phyloP scores from a whole-genome alignment of 2,797 vertebrate genomes.

The Dipus sagitta region DNA sequence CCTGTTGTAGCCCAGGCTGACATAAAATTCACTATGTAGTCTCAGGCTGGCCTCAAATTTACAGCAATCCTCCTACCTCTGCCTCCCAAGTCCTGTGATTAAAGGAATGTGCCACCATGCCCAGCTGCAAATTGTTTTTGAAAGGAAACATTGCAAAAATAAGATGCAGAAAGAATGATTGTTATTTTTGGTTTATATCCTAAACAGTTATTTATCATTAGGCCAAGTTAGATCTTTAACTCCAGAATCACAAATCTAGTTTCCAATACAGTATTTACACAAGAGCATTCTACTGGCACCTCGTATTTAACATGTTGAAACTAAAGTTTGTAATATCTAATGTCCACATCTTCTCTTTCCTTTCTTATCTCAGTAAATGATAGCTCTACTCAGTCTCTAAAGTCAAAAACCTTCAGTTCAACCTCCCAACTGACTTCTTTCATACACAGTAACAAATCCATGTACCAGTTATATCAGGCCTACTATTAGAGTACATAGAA shows the following conservation, averaged over 20 bases:
- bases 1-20: too few species aligned
- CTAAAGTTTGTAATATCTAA: neutral
- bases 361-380: neutral
- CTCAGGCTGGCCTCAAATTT: too few species aligned
- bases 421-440: neutral
- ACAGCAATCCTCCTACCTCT: too few species aligned
- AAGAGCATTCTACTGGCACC: neutral
- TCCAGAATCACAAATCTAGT: neutral
- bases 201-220: neutral
- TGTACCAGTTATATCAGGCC: neutral
- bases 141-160: neutral
- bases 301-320: neutral
- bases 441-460: neutral
- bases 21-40: too few species aligned
- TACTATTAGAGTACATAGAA: neutral
- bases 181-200: neutral
- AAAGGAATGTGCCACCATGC: too few species aligned
- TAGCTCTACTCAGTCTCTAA: neutral
- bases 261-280: neutral
- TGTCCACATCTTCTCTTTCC: neutral
- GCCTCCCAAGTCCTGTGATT: too few species aligned
- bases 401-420: neutral
- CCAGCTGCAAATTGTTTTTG: neutral
- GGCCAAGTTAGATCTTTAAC: neutral
- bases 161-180: neutral